Evolutionary conservation across 1,140 invertebrate species (phyloP).

Genomic region (Phthorimaea operculella): DNA sequence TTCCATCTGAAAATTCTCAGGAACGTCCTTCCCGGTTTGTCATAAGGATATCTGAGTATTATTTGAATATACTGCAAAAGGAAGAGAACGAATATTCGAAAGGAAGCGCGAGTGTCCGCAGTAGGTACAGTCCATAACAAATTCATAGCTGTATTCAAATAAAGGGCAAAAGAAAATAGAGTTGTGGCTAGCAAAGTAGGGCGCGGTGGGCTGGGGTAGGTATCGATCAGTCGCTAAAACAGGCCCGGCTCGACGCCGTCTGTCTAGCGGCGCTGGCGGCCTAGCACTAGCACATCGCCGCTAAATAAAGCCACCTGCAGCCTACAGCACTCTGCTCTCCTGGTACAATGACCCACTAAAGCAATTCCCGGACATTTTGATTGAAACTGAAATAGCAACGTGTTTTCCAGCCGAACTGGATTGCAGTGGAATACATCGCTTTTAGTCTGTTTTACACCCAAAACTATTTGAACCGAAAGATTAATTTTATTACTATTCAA

Average conservation of each 20-base stretch:
- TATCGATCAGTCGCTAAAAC: conserved; percentile 61
- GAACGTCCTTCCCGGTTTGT: neutral
- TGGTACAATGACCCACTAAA: conserved; percentile 48
- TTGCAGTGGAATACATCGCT: conserved; percentile 6
- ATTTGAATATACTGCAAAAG: neutral
- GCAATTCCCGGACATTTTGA: conserved; percentile 32
- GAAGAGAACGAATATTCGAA: neutral
- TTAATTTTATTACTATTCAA: too few species aligned
- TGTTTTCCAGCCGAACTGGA: conserved; percentile 25
- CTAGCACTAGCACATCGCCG: conserved; percentile 27
- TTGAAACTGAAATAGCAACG: conserved; percentile 29
- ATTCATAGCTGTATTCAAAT: conserved; percentile 37
- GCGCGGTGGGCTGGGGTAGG: conserved; percentile 39
- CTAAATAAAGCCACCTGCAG: conserved; percentile 34
- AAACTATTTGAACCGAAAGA: too few species aligned
- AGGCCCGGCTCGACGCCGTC: conserved; percentile 36
- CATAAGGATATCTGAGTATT: neutral
- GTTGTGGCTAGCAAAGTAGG: conserved; percentile 52
- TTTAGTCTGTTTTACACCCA: too few species aligned
- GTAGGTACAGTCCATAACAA: conserved; percentile 17
- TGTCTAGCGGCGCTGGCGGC: conserved; percentile 47
- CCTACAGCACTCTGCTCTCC: conserved; percentile 29
- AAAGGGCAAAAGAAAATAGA: conserved; percentile 42
- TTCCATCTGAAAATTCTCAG: conserved; percentile 9
- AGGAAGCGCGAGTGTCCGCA: neutral